Percentiles rank a stretch among this genome's conserved stretches.
Conservation (phyloP, 1,140 invertebrate genomes). For the Calliphora vicina region DNA sequence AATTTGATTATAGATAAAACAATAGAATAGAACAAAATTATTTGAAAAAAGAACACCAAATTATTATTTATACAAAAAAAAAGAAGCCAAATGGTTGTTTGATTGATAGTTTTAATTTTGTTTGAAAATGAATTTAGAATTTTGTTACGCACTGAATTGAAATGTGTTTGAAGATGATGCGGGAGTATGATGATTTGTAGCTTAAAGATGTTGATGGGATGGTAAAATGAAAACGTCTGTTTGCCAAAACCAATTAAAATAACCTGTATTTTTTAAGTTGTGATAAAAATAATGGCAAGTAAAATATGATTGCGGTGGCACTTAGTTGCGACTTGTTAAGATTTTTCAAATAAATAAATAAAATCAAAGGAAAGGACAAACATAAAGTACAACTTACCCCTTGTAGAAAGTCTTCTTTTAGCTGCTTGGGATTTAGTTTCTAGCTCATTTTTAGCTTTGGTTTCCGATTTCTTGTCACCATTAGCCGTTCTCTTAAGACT, state of each 20-base stretch:
- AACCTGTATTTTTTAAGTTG: not conserved
- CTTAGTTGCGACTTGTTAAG: too few relatives aligned
- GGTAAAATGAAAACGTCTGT: not conserved
- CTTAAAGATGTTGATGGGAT: not conserved
- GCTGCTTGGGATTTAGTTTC: constrained; percentile 12
- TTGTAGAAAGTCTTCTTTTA: constrained; percentile 35
- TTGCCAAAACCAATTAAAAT: not conserved
- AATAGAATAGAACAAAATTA: not conserved
- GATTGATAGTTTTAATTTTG: constrained; percentile 1
- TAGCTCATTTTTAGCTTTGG: not conserved
- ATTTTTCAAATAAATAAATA: too few relatives aligned
- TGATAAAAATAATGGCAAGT: not conserved
- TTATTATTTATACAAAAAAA: not conserved
- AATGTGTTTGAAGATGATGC: not conserved
- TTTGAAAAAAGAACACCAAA: not conserved
- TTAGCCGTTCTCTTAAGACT: not conserved
- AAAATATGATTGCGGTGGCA: not conserved
- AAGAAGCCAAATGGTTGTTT: not conserved
- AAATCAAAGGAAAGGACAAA: too few relatives aligned
- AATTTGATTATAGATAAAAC: not conserved
- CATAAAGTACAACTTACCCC: constrained; percentile 27
- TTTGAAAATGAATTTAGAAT: not conserved
- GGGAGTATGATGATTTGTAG: not conserved
- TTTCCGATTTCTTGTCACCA: constrained; percentile 7
- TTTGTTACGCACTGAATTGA: not conserved